Base-by-base conservation (phyloP, 1,140 invertebrate species). In the Hirudo medicinalis region DNA sequence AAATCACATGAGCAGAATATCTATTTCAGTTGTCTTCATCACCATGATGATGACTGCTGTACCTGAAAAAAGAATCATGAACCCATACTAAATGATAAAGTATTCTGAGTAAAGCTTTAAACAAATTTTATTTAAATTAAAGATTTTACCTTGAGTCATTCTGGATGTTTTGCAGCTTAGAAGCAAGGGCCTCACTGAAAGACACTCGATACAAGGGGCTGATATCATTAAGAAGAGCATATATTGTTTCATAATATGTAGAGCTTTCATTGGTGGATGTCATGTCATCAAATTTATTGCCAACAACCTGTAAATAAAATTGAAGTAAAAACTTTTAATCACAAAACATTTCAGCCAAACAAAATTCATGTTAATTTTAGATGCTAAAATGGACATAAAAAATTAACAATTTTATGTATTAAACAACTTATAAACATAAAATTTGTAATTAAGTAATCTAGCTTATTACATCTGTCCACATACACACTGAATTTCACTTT, bases 171-270 rank as follows among this genome's bases (percentile, higher is more conserved):
- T 63, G 3, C 20, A 63, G 15, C 29, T 63, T 63, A 22, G 22
- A 22, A 2, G 57, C 57, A 13, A 63, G 57, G 11, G 57, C 57
- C 11, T 63, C 57, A 32, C 57, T 63, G 15, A 63, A 63, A 63
- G 11, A 63, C 11, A 63, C 57, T 15, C 57, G 57, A 63, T 63
- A 63, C 22, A 63, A 32, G 19, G 57, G 57, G 19, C 57, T 63
- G 57, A 63, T 32, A n/a, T 63, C 57, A 63, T 63, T 32, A 25
- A 63, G 29, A 63, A 63, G 29, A 13, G 57, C 57, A 63, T 63
- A 63, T 25, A 63, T 63, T 63, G 57, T 63, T 32, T 63, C 57
- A 32, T 63, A 63, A 63, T 63, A 63, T 15, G 22, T 63, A 13
- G 6, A 25, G 57, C 22, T 25, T 22, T 63, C 57, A 25, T 63